Base-by-base conservation (phyloP, 1,140 invertebrate genomes). In the Ooceraea biroi region DNA sequence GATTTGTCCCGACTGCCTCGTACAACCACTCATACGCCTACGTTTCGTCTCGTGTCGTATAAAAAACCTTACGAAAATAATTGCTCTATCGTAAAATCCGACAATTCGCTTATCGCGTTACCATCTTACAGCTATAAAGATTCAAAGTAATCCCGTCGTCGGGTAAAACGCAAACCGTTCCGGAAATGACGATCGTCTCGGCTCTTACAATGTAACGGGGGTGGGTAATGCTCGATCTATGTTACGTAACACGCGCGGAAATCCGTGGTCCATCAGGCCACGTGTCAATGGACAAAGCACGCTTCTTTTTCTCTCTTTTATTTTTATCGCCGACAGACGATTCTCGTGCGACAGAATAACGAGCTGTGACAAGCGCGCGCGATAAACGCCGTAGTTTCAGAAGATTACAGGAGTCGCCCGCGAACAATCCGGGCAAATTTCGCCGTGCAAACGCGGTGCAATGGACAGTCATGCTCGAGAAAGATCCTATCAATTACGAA, bases 51-150 rank as follows among this genome's bases (percentile, higher is more conserved):
- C 55, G 57, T 74, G 17, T 83, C 84, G 84, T 92, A 91, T 91
- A 92, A 91, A 92, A n/a, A 92, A 89, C 85, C 84, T 92, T 91
- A 92, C 84, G 91, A 92, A 92, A 92, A 92, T 92, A 92, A 91
- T 90, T 86, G 84, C 84, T 91, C 83, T 90, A 90, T 90, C 89
- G 77, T 88, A 87, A 90, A 90, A 88, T 58, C 87, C 76, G 82
- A 66, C 83, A 66, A 36, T 83, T 72, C 12, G 60, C 41, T 74
- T 72, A 76, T 30, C 36, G 78, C 80, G 66, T 78, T 68, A 82
- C 46, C 80, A 65, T 69, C 27, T 82, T 89, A 71, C 61, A 68
- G 25, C 61, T 88, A 83, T 48, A 69, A 83, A 85, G 71, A 52
- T 46, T 72, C 74, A 65, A 57, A 44, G 57, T 52, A 41, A 74